Conservation (phyloP, 92 coral and sea anemone genomes). For the Porites rus region DNA sequence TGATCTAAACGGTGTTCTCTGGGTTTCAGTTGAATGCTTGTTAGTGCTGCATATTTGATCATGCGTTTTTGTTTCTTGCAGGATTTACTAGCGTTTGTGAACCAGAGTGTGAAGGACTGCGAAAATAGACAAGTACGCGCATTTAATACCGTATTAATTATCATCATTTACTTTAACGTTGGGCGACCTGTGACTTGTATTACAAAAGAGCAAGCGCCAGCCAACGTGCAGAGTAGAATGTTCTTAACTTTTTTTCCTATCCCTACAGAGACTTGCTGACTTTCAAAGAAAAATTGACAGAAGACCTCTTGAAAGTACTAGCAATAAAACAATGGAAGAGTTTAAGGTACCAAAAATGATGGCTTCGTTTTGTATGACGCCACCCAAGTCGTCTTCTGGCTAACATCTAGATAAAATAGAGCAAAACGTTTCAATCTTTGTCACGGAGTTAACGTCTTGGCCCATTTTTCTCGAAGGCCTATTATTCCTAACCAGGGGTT, state of each 20-base stretch:
- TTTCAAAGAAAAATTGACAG: conserved; percentile 92
- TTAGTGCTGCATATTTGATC: neutral
- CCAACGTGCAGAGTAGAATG: too few species aligned
- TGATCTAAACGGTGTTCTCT: neutral
- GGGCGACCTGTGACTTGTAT: neutral
- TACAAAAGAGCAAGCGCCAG: neutral
- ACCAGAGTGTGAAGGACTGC: conserved; percentile 98
- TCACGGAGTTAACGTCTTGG: too few species aligned
- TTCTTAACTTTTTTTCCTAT: neutral
- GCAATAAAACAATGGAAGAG: conserved; percentile 75
- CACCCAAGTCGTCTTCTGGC: too few species aligned
- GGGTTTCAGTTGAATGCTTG: neutral
- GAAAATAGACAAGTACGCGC: conserved; percentile 89
- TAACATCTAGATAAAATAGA: too few species aligned
- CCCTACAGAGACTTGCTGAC: conserved; percentile 82
- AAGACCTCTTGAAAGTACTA: conserved; percentile 73
- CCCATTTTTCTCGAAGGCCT: too few species aligned
- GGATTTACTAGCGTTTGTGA: conserved; percentile 95
- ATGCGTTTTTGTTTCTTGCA: conserved; percentile 32
- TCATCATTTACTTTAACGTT: neutral
- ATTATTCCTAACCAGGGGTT: too few species aligned
- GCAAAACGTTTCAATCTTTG: too few species aligned
- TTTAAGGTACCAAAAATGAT: conserved; percentile 53
- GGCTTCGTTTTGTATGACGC: too few species aligned
- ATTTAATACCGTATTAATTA: too few species aligned